Percentiles rank a stretch among this genome's conserved stretches.
Conservation (phyloP, 2,888 invertebrate species). For the Neuroscelio doddi region DNA sequence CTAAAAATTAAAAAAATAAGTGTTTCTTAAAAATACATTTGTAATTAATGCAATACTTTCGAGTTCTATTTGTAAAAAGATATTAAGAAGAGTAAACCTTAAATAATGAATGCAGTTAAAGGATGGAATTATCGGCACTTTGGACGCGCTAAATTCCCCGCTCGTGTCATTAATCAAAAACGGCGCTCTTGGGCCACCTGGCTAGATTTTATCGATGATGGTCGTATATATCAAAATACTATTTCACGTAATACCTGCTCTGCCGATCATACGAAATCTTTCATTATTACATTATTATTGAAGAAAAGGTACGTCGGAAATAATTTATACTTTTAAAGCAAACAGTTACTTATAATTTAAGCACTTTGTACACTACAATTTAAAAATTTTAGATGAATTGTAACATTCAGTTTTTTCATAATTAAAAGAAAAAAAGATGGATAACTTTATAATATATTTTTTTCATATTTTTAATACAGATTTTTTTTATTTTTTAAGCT, state of each 20-base stretch:
- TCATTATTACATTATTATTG: slow-evolving; percentile 40
- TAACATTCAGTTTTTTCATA: no score
- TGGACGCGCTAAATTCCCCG: slow-evolving; percentile 60
- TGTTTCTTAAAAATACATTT: background rate
- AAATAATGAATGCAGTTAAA: slow-evolving; percentile 54
- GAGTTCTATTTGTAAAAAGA: slow-evolving; percentile 13
- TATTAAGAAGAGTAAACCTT: slow-evolving; percentile 40
- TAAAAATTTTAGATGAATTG: no score
- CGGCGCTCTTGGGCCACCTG: slow-evolving; percentile 57
- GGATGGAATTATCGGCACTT: slow-evolving; percentile 62
- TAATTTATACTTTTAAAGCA: slow-evolving; percentile 29
- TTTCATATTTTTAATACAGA: no score
- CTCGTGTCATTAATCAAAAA: slow-evolving; percentile 62
- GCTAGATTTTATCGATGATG: slow-evolving; percentile 59
- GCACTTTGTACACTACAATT: no score
- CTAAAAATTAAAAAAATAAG: no score
- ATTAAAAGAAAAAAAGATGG: no score
- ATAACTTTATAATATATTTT: no score
- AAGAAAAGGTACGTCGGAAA: slow-evolving; percentile 17
- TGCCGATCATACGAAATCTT: slow-evolving; percentile 19
- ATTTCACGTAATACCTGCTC: slow-evolving; percentile 51
- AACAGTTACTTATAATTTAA: no score
- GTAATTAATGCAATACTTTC: background rate
- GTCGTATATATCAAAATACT: slow-evolving; percentile 38
- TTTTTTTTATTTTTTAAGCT: no score